Base-by-base conservation (phyloP, 1,140 invertebrate genomes). In the Caenorhabditis latens region DNA sequence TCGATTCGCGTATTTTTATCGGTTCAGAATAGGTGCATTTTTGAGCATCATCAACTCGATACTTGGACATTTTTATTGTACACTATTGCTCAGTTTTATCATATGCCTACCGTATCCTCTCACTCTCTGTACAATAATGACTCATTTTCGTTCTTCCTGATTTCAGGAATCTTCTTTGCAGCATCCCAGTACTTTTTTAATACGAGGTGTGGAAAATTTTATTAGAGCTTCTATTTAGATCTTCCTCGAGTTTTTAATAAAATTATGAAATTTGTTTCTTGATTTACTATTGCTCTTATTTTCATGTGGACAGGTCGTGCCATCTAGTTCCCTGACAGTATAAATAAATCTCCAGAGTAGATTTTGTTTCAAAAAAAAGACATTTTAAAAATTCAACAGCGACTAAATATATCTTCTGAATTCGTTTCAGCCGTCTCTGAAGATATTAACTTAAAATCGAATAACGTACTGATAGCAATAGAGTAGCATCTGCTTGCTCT, bases 31-130 rank as follows among this genome's bases (percentile, higher is more conserved):
- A 71, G 42, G n/a, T 71, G 16, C 65, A 46, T n/a, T 71, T 63
- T 46, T n/a, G 24, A 65, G 7, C 6, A 40, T 46, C 16, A 48
- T 40, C 65, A 46, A 14, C 65, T 71, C 19, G 42, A 43, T 46
- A 71, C 65, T 46, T n/a, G 14, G 4, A 32, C 61, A 58, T 40
- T 63, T 63, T 63, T 32, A 13, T 63, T 63, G 61, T 43, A 71
- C 65, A 32, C 14, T 40, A 71, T 71, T 71, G 42, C 65, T 71
- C 65, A 46, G 42, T 71, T 71, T 71, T 71, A 71, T 43, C 65
- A 63, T 11, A 32, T 32, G 8, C 61, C 61, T 58, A 58, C 61
- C 21, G 21, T 63, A 63, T 63, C 19, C 42, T 43, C 65, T 46
- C 42, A 43, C 65, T 43, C 14, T 2, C 42, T 71, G 65, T 71